Base-by-base conservation (phyloP, 2,888 invertebrate genomes). In the Margaritifera margaritifera region DNA sequence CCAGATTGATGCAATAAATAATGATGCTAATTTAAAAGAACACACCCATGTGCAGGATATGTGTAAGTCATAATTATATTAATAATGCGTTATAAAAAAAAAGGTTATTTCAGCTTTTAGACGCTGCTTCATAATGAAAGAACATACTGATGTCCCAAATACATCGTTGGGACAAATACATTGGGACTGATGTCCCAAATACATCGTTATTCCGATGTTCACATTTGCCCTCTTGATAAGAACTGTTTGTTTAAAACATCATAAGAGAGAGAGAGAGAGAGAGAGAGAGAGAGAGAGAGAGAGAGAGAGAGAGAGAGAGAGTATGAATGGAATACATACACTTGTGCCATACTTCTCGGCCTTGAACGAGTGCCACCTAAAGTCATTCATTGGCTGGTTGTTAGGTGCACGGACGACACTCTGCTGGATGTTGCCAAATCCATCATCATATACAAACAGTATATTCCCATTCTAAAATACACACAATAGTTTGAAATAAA, bases 401-500 rank as follows among this genome's bases (percentile, higher is more conserved):
- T 72, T 62, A 15, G 69, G 71, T 11, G 65, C 64, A 6, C 69
- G 79, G 3, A 84, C 69, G 24, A 64, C 59, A 6, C 80, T 70
- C 22, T 71, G 68, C 31, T 80, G 73, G 4, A 78, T 75, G 4
- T 51, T 58, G 19, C 79, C 69, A 27, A 51, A 62, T 20, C 78
- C 78, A 60, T 86, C 80, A 64, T 85, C 83, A 42, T 79, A 76
- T 6, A 79, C 79, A 69, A 86, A 85, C 55, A 82, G 62, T 56
- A 87, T 62, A 15, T 79, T 69, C 24, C 86, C 84, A 74, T 83
- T 78, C 87, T 87, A 74, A 20, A 75, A 75, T 15, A 27, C 52
- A 64, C 52, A 59, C 52, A 24, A 53, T 22, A 52, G 15, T 50
- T 50, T 58, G 24, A 50, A 58, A 22, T 56, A 24, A 56, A 56